Conservation (phyloP, 2,888 invertebrate genomes). For the Nebria salina region DNA sequence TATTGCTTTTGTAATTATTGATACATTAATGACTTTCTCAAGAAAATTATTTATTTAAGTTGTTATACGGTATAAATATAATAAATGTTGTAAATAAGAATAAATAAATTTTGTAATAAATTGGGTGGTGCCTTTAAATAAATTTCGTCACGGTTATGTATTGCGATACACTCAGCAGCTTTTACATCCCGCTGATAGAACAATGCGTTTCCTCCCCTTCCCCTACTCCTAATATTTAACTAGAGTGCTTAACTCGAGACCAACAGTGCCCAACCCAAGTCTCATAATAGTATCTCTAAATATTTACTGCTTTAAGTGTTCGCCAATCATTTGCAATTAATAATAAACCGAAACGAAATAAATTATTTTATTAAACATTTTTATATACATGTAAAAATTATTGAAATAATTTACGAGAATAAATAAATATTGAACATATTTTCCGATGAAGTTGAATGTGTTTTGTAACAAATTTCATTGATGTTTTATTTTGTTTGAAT, state of each 20-base stretch:
- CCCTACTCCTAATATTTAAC: neutral
- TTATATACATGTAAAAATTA: too few species aligned
- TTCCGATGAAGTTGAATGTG: neutral
- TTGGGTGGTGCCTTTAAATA: neutral
- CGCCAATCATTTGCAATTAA: neutral
- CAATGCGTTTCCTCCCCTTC: slow-evolving; percentile 8
- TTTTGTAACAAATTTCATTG: neutral
- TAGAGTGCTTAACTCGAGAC: neutral
- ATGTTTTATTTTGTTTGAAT: neutral
- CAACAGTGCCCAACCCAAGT: neutral
- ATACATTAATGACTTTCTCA: too few species aligned
- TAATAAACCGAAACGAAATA: neutral
- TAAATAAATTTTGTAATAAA: neutral
- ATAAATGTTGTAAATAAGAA: too few species aligned
- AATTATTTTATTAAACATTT: too few species aligned
- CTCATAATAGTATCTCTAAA: neutral
- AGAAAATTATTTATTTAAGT: too few species aligned
- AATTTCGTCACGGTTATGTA: slow-evolving; percentile 12
- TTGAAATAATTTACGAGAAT: too few species aligned
- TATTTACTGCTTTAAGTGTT: neutral
- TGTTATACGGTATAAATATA: too few species aligned
- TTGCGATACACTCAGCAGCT: slow-evolving; percentile 31
- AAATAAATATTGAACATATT: neutral
- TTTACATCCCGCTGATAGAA: slow-evolving; percentile 39
- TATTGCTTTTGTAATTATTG: neutral